Evolutionary conservation across 2,888 invertebrate genomes (phyloP), one percentile per base, ranked within the genome.

Genomic region (Chrysodeixis includens): DNA sequence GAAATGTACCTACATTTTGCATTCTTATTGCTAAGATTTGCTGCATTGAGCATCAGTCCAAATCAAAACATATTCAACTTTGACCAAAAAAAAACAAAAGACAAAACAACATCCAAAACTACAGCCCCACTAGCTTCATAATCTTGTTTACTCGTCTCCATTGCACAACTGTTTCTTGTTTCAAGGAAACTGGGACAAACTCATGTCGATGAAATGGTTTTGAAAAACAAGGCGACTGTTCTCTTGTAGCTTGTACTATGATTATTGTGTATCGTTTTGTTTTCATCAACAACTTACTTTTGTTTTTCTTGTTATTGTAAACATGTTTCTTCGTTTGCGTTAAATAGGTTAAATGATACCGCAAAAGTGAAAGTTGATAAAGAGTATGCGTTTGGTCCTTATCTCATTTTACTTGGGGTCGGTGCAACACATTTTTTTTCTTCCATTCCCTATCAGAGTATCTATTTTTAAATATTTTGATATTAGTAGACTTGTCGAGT

Each of bases 111-210:
- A 12, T 6, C n/a, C 6, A 18, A 35, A 68, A 40, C 44, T 57
- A 26, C 16, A 56, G 26, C 32, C 12, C 14, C 26, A n/a, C 4
- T 18, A 40, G 32, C 9, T 56, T 12, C 35, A n/a, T 61, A 40
- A 56, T 35, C 26, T 14, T 56, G 71, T 10, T 65, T 61, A 53
- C 55, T 49, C 58, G 35, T 63, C 46, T 46, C 16, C 57, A 69
- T 58, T 56, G 69, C 59, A 60, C 22, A 52, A 66, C 54, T 14
- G 35, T 52, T 54, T 56, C 30, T 54, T 59, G 46, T 59, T 62
- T 30, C 32, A 56, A 62, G 32, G 22, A 59, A 59, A 58, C 32
- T 66, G n/a, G 44, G 32, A 56, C 44, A 40, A 49, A 49, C n/a
- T 44, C 44, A 12, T 64, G 16, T n/a, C n/a, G n/a, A 40, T 40